Conservation (phyloP, 1,140 invertebrate genomes). For the Drosophila bipectinata region DNA sequence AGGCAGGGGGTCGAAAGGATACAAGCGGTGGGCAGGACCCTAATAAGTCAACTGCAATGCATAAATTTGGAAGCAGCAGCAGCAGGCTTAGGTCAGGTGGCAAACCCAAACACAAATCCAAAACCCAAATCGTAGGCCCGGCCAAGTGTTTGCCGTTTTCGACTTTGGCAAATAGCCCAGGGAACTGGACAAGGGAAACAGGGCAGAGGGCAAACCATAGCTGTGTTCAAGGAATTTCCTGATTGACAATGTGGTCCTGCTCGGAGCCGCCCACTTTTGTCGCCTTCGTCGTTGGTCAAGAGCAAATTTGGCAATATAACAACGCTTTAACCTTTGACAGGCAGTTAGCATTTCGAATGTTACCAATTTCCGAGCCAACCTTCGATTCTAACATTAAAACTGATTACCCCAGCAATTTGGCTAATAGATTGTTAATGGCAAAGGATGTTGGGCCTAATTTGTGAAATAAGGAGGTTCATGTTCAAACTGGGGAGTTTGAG, state of each 20-base stretch:
- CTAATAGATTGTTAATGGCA: slow-evolving; percentile 11
- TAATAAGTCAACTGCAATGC: slow-evolving; percentile 78
- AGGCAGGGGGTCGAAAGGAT: neutral
- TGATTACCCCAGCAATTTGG: slow-evolving; percentile 51
- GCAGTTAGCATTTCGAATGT: slow-evolving; percentile 68
- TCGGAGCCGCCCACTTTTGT: slow-evolving; percentile 6
- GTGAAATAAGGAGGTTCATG: too few relatives aligned
- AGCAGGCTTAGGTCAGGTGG: slow-evolving; percentile 33
- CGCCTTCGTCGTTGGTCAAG: slow-evolving; percentile 25
- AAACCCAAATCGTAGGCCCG: slow-evolving; percentile 24
- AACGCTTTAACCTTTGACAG: slow-evolving; percentile 68
- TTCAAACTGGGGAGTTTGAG: too few relatives aligned
- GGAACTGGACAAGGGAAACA: neutral
- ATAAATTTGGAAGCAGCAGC: slow-evolving; percentile 59
- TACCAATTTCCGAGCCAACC: slow-evolving; percentile 32
- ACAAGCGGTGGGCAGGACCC: slow-evolving; percentile 32
- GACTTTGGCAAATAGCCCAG: slow-evolving; percentile 61
- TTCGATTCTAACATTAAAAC: slow-evolving; percentile 63
- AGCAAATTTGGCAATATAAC: slow-evolving; percentile 65
- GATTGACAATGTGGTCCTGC: slow-evolving; percentile 68
- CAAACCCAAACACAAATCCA: slow-evolving; percentile 31
- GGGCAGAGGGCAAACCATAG: slow-evolving; percentile 13
- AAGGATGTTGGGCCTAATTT: neutral
- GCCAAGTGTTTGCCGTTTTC: slow-evolving; percentile 65
- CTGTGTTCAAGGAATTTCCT: slow-evolving; percentile 58